phyloP scores from a whole-genome alignment of 2,888 invertebrate species.

The Dynastes tityus region DNA sequence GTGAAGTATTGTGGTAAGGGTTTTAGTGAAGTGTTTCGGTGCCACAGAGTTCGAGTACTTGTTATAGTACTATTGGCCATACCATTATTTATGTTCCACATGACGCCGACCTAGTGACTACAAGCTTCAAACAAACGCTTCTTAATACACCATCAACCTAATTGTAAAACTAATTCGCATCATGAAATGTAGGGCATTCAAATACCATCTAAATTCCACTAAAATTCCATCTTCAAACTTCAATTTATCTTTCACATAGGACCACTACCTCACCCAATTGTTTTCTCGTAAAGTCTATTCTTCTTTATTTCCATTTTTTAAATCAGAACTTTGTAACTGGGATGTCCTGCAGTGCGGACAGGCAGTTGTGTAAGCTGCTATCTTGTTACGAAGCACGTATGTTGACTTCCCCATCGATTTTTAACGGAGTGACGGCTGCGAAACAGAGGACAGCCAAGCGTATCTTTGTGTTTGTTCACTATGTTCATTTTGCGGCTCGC shows the following conservation, averaged over 20 bases:
- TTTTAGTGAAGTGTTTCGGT: no score
- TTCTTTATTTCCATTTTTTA: neutral
- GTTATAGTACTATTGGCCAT: no score
- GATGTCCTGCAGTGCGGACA: neutral
- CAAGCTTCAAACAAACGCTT: no score
- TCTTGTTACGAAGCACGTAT: neutral
- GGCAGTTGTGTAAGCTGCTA: neutral
- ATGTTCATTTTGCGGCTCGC: slow-evolving; percentile 37
- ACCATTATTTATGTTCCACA: no score
- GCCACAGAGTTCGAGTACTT: no score
- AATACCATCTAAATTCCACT: neutral
- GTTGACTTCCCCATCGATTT: slow-evolving; percentile 31
- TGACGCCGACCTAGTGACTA: no score
- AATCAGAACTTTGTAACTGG: neutral
- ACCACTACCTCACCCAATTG: no score
- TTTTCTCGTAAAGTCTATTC: no score
- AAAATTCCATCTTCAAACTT: neutral
- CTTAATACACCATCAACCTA: no score
- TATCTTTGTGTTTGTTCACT: slow-evolving; percentile 27
- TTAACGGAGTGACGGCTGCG: slow-evolving; percentile 10
- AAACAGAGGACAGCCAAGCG: slow-evolving; percentile 17
- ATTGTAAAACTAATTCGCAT: no score
- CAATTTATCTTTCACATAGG: neutral
- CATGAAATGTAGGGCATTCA: no score
- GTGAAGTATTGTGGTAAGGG: no score